phyloP scores from a whole-genome alignment of 2,888 invertebrate species.

The Gisinianus flammeolus region DNA sequence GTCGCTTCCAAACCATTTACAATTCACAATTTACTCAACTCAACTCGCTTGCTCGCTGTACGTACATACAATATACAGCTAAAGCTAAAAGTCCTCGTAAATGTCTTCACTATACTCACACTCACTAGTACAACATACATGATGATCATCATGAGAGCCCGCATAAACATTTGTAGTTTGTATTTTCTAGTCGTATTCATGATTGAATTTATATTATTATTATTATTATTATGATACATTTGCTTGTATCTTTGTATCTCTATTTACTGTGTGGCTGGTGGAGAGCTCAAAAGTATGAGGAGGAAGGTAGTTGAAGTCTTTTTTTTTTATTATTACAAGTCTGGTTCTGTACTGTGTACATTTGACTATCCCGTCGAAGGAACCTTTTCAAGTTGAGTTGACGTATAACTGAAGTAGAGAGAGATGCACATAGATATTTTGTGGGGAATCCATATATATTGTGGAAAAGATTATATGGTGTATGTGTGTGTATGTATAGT shows the following conservation, averaged over 20 bases:
- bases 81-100: too few relatives aligned
- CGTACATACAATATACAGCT: too few relatives aligned
- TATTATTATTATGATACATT: background rate
- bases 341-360: background rate
- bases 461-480: background rate
- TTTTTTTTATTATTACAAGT: too few relatives aligned
- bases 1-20: background rate
- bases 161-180: background rate
- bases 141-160: too few relatives aligned
- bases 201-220: background rate
- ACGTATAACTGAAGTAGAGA: background rate
- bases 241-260: background rate
- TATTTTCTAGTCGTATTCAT: background rate
- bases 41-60: too few relatives aligned
- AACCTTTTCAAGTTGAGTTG: background rate
- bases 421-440: too few relatives aligned
- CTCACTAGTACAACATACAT: too few relatives aligned
- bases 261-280: too few relatives aligned
- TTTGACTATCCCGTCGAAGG: background rate
- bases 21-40: background rate
- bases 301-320: too few relatives aligned
- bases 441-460: too few relatives aligned
- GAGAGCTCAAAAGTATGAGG: too few relatives aligned
- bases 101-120: too few relatives aligned
- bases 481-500: slow-evolving; percentile 3